Percentiles rank a stretch among this genome's conserved stretches.
These are phyloP conservation scores for Carlito syrichta DNA, from an alignment of 2,113 vertebrate genomes.

Conservation along the genomic window DNA sequence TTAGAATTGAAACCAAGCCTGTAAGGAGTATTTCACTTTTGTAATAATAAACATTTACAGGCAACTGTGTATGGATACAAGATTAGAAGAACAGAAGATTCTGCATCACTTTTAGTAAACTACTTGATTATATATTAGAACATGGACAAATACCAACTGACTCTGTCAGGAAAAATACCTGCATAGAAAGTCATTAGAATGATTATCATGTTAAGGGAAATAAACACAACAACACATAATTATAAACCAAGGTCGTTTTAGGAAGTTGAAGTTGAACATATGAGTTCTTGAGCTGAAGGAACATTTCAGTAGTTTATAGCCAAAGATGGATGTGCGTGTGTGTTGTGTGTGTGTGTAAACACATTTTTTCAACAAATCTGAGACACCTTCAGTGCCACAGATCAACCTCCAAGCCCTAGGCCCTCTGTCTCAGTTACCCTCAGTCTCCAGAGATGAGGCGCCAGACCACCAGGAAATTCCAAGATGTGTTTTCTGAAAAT, in stretches of 20 bases:
- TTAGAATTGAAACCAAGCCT: background rate
- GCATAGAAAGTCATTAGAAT: background rate
- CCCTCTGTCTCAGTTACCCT: background rate
- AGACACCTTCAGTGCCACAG: background rate
- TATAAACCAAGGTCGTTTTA: background rate
- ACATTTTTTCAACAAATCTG: background rate
- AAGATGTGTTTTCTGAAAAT: background rate
- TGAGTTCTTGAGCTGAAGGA: background rate
- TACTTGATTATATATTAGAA: background rate
- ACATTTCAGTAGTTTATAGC: background rate
- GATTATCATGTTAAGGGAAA: background rate
- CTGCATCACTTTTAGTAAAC: background rate
- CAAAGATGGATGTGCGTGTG: background rate
- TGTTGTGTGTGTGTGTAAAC: background rate
- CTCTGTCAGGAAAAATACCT: background rate
- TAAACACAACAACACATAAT: background rate
- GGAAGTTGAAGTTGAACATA: background rate
- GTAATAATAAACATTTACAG: background rate
- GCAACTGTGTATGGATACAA: background rate
- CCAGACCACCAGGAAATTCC: background rate
- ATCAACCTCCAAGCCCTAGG: background rate
- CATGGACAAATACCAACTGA: background rate
- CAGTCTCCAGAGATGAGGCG: background rate
- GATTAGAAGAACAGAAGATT: background rate
- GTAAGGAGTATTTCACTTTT: background rate